These are phyloP conservation scores for Chymomyza amoena DNA, from an alignment of 2,888 invertebrate species.

Conservation along the genomic window DNA sequence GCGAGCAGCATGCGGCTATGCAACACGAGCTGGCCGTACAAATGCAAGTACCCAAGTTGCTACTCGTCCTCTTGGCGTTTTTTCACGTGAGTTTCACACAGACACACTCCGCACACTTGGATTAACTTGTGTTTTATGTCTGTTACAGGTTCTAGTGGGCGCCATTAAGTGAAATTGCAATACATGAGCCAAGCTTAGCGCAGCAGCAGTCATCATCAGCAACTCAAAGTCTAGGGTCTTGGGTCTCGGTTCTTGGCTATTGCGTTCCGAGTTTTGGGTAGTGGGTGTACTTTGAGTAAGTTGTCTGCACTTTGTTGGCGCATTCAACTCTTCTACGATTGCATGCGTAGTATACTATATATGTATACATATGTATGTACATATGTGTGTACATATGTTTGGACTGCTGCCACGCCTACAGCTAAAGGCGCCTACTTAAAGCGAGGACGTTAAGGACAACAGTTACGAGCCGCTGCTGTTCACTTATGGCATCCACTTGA, in stretches of 20 bases:
- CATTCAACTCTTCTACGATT: background rate
- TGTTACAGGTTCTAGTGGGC: constrained; percentile 46
- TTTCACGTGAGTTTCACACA: constrained; percentile 50
- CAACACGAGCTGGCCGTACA: constrained; percentile 79
- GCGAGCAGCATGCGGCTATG: constrained; percentile 85
- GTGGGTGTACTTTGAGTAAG: constrained; percentile 28
- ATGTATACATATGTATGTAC: background rate
- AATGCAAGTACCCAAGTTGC: constrained; percentile 69
- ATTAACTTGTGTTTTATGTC: constrained; percentile 53
- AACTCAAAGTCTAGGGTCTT: background rate
- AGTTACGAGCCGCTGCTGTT: background rate
- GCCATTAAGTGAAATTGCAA: constrained; percentile 51
- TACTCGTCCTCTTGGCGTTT: constrained; percentile 65
- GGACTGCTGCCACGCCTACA: background rate
- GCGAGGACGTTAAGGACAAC: background rate
- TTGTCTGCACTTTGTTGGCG: constrained; percentile 14
- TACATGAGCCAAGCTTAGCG: background rate
- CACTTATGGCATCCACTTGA: background rate
- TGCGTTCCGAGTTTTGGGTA: background rate
- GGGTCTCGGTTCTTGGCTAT: background rate
- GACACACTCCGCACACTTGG: constrained; percentile 38
- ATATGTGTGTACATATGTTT: background rate
- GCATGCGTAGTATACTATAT: background rate
- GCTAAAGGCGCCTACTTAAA: background rate
- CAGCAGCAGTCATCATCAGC: background rate